Evolutionary conservation across 1,140 invertebrate genomes (phyloP), one percentile per base, ranked within the genome.

Genomic region (Leptopilina clavipes): DNA sequence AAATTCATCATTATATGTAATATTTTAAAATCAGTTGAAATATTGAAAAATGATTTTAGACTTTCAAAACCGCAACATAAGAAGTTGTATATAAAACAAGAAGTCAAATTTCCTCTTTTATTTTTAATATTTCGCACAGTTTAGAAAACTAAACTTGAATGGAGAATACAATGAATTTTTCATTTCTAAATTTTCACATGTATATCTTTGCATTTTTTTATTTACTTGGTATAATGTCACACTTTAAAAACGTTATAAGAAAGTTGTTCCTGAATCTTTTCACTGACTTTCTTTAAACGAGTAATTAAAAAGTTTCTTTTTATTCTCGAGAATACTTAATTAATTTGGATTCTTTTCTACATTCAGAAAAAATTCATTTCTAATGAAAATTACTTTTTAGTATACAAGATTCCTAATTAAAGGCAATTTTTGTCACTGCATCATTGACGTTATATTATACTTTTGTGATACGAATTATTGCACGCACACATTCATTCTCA

Each of bases 171-270:
- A 11, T n/a, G n/a, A 59, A 25, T 8, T 59, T 25, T 25, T 65
- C 7, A 65, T 14, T n/a, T 7, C 22, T 59, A 12, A 12, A 65
- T 14, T 7, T 12, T 65, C 5, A 31, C 56, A 25, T 65, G 25
- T 59, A 11, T 65, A 31, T 37, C 12, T 65, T 59, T 22, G 18
- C 2, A 1, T 17, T 52, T 52, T 52, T 17, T 48, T 52, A 17
- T 52, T 17, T 52, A 52, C n/a, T 17, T 52, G 48, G n/a, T n/a
- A 40, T 40, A 52, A 52, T 52, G 48, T n/a, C 48, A 52, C 48
- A 52, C 48, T 52, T 52, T 52, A 1, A 52, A n/a, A 52, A 17
- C 6, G 7, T 31, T 31, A 31, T 48, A 52, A 17, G 8, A 52
- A 52, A 52, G n/a, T 6, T 17, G 48, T 17, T 17, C n/a, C n/a